Conservation (phyloP, 2,113 vertebrate genomes). For the Pseudois nayaur region DNA sequence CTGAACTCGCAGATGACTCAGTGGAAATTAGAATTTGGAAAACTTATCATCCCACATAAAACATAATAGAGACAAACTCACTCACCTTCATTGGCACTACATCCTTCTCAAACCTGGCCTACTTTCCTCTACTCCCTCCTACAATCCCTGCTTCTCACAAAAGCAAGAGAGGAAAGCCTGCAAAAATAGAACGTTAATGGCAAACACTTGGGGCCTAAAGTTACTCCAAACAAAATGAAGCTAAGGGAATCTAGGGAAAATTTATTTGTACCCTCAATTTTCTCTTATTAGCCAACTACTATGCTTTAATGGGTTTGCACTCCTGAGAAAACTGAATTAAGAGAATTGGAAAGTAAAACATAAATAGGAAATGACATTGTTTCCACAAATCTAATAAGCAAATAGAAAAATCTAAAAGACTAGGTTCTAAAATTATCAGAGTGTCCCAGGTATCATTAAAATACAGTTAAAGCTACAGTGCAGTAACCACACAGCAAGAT, state of each 20-base stretch:
- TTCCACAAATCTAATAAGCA: constrained; percentile 20
- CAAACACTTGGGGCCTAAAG: not conserved
- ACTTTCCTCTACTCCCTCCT: not conserved
- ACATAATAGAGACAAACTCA: constrained; percentile 53
- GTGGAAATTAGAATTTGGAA: constrained; percentile 64
- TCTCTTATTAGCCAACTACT: not conserved
- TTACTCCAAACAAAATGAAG: not conserved
- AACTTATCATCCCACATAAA: not conserved
- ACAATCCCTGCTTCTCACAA: not conserved
- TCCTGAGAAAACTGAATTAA: not conserved
- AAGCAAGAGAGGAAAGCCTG: not conserved
- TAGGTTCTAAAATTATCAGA: not conserved
- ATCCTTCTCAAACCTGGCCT: not conserved
- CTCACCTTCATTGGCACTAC: not conserved
- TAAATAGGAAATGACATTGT: constrained; percentile 36
- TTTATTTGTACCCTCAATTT: not conserved
- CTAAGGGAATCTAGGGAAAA: not conserved
- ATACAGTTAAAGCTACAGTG: not conserved
- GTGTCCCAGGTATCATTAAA: not conserved
- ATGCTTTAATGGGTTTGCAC: not conserved
- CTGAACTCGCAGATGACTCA: constrained; percentile 60
- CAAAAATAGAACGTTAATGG: not conserved
- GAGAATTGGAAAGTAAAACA: not conserved
- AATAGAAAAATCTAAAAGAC: not conserved
- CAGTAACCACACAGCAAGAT: not conserved